A percentile compares a stretch with the other conserved stretches of the same genome.
Conservation (phyloP, 1,140 invertebrate genomes). For the Gonatopus flavifemur region DNA sequence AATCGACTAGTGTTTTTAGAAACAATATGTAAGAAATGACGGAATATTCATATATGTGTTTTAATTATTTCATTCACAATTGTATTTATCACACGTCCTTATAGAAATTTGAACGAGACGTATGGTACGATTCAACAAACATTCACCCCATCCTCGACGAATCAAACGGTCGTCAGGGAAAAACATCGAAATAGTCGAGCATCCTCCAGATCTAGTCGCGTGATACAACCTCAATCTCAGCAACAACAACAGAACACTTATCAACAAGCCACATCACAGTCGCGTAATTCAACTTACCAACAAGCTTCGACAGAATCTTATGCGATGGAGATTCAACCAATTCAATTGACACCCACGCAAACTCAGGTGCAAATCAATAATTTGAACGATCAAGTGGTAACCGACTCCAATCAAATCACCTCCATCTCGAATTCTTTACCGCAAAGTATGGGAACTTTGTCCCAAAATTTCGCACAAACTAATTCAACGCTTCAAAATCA, state of each 20-base stretch:
- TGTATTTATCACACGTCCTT: slow-evolving; percentile 6
- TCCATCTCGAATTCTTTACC: slow-evolving; percentile 28
- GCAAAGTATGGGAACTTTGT: slow-evolving; percentile 34
- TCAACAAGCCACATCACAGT: slow-evolving; percentile 26
- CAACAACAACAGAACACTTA: slow-evolving; percentile 34
- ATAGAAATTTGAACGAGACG: slow-evolving; percentile 36
- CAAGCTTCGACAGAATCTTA: slow-evolving; percentile 29
- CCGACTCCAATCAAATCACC: slow-evolving; percentile 31
- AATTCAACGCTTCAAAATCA: slow-evolving; percentile 26
- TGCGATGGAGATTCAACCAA: slow-evolving; percentile 42
- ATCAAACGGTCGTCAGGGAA: slow-evolving; percentile 27
- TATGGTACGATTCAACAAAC: slow-evolving; percentile 34
- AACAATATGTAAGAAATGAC: slow-evolving; percentile 46
- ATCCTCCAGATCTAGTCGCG: slow-evolving; percentile 32
- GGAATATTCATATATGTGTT: background rate
- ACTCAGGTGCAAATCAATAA: slow-evolving; percentile 36
- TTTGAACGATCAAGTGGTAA: slow-evolving; percentile 32
- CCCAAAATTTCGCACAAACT: slow-evolving; percentile 31
- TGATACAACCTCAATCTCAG: slow-evolving; percentile 40
- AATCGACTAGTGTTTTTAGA: slow-evolving; percentile 41
- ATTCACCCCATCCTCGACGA: slow-evolving; percentile 32
- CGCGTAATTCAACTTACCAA: slow-evolving; percentile 33
- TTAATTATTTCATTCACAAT: background rate
- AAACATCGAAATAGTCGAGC: slow-evolving; percentile 41
- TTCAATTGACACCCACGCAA: slow-evolving; percentile 30